A percentile compares a stretch with the other conserved stretches of the same genome.
Evolutionary conservation across 2,797 vertebrate species (phyloP).

Genomic region (Ctenopoma kingsleyae): DNA sequence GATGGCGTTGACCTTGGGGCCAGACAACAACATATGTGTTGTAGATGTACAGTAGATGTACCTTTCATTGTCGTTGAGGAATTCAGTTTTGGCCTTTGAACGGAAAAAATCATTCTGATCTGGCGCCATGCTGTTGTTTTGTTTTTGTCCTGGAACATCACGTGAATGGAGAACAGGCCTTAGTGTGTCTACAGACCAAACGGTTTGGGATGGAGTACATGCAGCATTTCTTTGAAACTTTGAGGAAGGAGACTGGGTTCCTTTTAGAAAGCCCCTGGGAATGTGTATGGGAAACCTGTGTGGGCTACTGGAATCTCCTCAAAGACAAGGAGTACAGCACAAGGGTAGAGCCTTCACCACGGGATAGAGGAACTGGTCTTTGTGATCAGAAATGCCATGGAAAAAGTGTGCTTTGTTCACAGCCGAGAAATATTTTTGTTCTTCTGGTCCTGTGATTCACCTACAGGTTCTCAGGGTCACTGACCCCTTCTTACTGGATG

Average conservation of each 20-base stretch:
- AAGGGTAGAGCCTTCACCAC: constrained; percentile 58
- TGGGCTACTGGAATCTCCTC: constrained; percentile 81
- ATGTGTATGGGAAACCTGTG: constrained; percentile 73
- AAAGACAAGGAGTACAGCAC: constrained; percentile 65
- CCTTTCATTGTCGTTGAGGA: constrained; percentile 57
- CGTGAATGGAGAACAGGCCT: constrained; percentile 51
- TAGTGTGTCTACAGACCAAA: constrained; percentile 60
- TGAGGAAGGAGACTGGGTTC: constrained; percentile 74
- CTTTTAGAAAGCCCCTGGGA: constrained; percentile 67
- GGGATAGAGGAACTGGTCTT: constrained; percentile 71
- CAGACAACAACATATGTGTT: constrained; percentile 24
- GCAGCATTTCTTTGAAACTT: constrained; percentile 67
- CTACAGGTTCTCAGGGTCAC: constrained; percentile 56
- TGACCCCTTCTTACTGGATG: constrained; percentile 40
- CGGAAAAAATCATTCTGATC: constrained; percentile 42
- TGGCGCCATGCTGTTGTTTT: constrained; percentile 68
- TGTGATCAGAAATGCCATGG: constrained; percentile 67
- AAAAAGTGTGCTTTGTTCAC: constrained; percentile 74
- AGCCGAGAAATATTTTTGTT: constrained; percentile 50
- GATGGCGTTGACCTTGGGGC: constrained; percentile 31
- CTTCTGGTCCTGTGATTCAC: constrained; percentile 69
- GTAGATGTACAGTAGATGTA: constrained; percentile 15
- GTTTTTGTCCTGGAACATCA: constrained; percentile 51
- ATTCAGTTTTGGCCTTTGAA: constrained; percentile 59
- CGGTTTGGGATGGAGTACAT: constrained; percentile 49